Evolutionary conservation across 2,113 vertebrate genomes (phyloP).

Genomic region (Amblyopsis rosae): DNA sequence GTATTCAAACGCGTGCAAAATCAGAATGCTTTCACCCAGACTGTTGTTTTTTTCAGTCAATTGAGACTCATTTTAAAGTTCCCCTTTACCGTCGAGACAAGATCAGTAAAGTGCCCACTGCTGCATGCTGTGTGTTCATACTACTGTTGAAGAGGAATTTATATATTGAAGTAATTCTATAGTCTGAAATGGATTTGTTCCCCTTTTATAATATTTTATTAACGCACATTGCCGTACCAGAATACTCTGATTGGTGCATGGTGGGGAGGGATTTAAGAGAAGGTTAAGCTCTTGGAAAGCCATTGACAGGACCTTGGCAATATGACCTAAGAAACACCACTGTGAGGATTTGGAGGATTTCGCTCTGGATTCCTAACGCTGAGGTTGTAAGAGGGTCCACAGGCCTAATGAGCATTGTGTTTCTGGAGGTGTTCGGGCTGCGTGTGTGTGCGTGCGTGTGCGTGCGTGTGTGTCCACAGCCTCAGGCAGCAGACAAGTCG

Average conservation of each 20-base stretch:
- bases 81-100: too few species aligned
- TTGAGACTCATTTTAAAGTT: too few species aligned
- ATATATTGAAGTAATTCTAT: too few species aligned
- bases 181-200: too few species aligned
- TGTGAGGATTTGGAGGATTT: slow-evolving; percentile 18
- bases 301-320: slow-evolving; percentile 23
- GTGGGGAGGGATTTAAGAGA: neutral
- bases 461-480: slow-evolving; percentile 33
- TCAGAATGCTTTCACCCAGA: too few species aligned
- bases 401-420: slow-evolving; percentile 50
- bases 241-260: neutral
- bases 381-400: slow-evolving; percentile 20
- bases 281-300: neutral
- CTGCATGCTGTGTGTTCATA: too few species aligned
- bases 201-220: too few species aligned
- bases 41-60: too few species aligned
- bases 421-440: slow-evolving; percentile 27
- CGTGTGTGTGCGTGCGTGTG: neutral
- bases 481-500: slow-evolving; percentile 54
- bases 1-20: too few species aligned
- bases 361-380: slow-evolving; percentile 9
- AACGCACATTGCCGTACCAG: too few species aligned
- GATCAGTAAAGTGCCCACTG: too few species aligned
- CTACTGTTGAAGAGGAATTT: too few species aligned
- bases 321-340: slow-evolving; percentile 24